Evolutionary conservation across 2,113 vertebrate species (phyloP).

Genomic region (Megaptera novaeangliae): DNA sequence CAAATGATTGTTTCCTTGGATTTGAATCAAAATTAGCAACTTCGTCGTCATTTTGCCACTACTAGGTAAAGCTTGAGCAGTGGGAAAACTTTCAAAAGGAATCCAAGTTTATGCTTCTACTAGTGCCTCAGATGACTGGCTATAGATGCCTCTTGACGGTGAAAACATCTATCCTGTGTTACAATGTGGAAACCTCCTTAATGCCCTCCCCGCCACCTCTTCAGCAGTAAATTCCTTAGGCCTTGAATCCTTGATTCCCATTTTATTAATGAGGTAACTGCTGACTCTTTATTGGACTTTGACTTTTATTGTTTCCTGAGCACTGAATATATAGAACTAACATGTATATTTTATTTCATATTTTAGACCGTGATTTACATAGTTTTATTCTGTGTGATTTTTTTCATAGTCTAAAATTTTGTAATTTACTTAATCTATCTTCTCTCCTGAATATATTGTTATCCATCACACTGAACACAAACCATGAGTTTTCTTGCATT

Average conservation of each 20-base stretch:
- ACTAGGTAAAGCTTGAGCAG: not conserved
- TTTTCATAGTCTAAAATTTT: not conserved
- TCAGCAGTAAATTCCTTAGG: not conserved
- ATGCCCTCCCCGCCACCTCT: rapidly evolving
- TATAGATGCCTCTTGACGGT: not conserved
- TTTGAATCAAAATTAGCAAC: not conserved
- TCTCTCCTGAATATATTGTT: not conserved
- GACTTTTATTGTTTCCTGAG: not conserved
- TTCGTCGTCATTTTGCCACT: not conserved
- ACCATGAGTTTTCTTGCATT: not conserved
- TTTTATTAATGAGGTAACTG: not conserved
- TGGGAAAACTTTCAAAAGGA: not conserved
- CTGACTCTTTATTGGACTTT: not conserved
- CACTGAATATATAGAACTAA: not conserved
- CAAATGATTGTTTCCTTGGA: not conserved
- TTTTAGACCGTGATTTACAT: not conserved
- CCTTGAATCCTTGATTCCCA: not conserved
- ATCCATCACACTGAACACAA: not conserved
- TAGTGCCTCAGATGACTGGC: not conserved
- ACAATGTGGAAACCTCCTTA: not conserved
- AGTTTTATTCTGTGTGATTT: not conserved
- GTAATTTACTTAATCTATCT: not conserved
- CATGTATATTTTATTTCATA: not conserved
- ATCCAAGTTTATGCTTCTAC: not conserved
- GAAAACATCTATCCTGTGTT: not conserved